These are phyloP conservation scores for Agrochola lychnidis DNA, from an alignment of 2,888 invertebrate genomes.

Conservation along the genomic window DNA sequence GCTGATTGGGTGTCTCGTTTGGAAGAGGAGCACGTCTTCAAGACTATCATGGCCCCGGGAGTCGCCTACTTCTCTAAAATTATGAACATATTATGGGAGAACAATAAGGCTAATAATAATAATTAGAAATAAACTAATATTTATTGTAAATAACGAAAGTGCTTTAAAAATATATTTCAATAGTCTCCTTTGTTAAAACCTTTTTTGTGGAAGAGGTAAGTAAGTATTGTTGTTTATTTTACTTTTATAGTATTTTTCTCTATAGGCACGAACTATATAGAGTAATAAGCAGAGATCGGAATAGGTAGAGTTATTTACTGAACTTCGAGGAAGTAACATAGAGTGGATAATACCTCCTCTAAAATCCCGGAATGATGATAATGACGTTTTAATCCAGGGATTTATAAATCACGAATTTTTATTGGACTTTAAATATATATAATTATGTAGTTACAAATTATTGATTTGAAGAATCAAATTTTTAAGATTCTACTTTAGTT, in stretches of 20 bases:
- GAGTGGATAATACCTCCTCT: too few species aligned
- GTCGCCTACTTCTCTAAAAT: conserved; percentile 65
- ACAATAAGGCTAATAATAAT: conserved; percentile 58
- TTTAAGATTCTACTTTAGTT: too few species aligned
- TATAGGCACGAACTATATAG: neutral
- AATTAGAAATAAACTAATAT: conserved; percentile 35
- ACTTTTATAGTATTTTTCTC: neutral
- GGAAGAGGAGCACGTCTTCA: conserved; percentile 69
- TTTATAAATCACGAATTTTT: too few species aligned
- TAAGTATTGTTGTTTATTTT: neutral
- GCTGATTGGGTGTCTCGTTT: conserved; percentile 70
- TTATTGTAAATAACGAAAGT: neutral
- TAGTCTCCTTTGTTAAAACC: neutral
- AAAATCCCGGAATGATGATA: too few species aligned
- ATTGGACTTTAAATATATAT: too few species aligned
- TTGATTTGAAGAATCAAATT: too few species aligned
- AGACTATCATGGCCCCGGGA: conserved; percentile 71
- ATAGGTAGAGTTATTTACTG: too few species aligned
- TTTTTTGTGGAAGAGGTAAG: conserved; percentile 14
- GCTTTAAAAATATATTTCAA: conserved; percentile 18
- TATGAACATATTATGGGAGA: conserved; percentile 64
- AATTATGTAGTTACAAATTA: too few species aligned
- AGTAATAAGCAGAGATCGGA: too few species aligned
- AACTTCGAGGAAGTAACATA: too few species aligned
- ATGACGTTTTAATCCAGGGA: too few species aligned